Conservation (phyloP, 2,888 invertebrate species). For the Phengaris arion region DNA sequence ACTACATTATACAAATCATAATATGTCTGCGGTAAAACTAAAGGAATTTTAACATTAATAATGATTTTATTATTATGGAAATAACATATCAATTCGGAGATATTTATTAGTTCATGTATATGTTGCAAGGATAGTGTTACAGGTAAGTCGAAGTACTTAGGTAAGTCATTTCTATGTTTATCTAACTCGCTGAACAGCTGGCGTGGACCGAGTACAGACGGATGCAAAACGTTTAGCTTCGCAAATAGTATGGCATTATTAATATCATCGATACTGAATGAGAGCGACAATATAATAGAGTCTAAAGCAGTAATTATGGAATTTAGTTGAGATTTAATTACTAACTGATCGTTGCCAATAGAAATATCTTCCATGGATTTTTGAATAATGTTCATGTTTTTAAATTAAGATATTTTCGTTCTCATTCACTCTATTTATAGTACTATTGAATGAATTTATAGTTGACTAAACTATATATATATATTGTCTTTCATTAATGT, state of each 20-base stretch:
- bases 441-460: constrained; percentile 27
- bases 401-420: neutral
- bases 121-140: neutral
- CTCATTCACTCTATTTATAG: constrained; percentile 9
- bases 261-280: constrained; percentile 20
- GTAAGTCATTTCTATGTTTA: constrained; percentile 12
- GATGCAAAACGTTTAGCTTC: constrained; percentile 19
- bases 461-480: constrained; percentile 17
- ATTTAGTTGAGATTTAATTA: constrained; percentile 14
- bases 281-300: constrained; percentile 8
- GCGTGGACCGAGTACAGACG: constrained; percentile 9
- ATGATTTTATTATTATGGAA: neutral
- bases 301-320: constrained; percentile 8
- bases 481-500: constrained; percentile 14
- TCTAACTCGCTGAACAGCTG: constrained; percentile 17
- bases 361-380: constrained; percentile 1
- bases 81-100: constrained; percentile 2
- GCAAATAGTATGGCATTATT: constrained; percentile 22
- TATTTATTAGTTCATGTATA: constrained; percentile 19
- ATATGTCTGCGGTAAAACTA: constrained; percentile 2
- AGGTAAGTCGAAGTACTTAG: constrained; percentile 19
- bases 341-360: neutral
- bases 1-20: neutral
- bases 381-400: constrained; percentile 13
- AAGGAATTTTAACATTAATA: neutral